Evolutionary conservation across 2,888 invertebrate genomes (phyloP).

Genomic region (Drymonia ruficornis): DNA sequence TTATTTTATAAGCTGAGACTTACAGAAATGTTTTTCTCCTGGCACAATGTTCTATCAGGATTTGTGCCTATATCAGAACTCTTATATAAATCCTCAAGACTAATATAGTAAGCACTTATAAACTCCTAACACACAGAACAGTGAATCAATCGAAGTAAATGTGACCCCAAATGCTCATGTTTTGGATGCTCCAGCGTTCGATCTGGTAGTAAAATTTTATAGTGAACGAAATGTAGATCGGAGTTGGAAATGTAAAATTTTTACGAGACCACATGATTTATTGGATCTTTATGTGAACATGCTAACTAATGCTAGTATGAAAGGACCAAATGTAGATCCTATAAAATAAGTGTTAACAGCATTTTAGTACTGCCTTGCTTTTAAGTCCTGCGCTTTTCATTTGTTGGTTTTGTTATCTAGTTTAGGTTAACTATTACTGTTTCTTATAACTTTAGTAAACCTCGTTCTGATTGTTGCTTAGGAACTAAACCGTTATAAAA

Average conservation of each 20-base stretch:
- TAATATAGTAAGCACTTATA: too few relatives aligned
- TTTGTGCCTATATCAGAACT: not conserved
- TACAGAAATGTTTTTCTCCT: not conserved
- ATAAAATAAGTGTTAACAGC: too few relatives aligned
- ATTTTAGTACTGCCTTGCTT: too few relatives aligned
- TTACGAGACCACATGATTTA: constrained; percentile 23
- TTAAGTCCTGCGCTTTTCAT: too few relatives aligned
- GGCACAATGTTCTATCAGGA: not conserved
- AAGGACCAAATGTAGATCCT: too few relatives aligned
- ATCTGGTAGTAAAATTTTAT: constrained; percentile 37
- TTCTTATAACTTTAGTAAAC: too few relatives aligned
- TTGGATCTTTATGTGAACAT: constrained; percentile 10
- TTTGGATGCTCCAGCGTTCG: constrained; percentile 26
- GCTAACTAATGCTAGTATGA: constrained; percentile 2
- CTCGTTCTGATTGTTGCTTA: too few relatives aligned
- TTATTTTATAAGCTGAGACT: not conserved
- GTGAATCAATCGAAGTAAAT: constrained; percentile 3
- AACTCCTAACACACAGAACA: not conserved
- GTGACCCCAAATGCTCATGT: constrained; percentile 19
- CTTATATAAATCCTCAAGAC: too few relatives aligned
- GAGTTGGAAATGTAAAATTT: constrained; percentile 25
- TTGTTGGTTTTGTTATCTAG: too few relatives aligned
- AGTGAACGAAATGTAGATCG: constrained; percentile 23
- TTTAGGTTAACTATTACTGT: too few relatives aligned
- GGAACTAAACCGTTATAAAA: not conserved